Evolutionary conservation across 2,797 vertebrate species (phyloP).

Genomic region (Lycodopsis pacificus): DNA sequence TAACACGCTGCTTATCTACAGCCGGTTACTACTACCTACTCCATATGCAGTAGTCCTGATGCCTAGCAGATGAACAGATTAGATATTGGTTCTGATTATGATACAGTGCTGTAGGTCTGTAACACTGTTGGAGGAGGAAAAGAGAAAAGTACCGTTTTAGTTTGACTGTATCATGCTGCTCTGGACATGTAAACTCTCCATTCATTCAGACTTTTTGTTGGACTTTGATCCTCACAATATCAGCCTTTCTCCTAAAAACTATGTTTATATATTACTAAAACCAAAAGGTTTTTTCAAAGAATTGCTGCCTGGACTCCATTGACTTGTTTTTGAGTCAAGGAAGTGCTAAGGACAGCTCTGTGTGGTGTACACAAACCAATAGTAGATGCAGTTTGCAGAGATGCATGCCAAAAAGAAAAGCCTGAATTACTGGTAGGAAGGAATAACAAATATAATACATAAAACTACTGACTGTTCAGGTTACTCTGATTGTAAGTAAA

Average conservation of each 20-base stretch:
- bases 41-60: constrained; percentile 6
- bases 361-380: too few relatives aligned
- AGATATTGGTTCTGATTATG: constrained; percentile 2
- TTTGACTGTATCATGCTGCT: neutral
- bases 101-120: constrained; percentile 6
- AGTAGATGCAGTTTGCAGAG: neutral
- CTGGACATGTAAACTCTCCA: neutral
- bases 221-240: neutral
- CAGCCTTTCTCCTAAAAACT: neutral
- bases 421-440: neutral
- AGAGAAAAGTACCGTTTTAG: neutral
- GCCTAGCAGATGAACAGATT: constrained; percentile 41
- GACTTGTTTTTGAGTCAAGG: neutral
- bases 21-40: constrained; percentile 29
- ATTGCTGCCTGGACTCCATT: neutral
- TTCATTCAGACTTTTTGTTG: neutral
- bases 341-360: neutral
- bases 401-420: neutral
- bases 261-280: neutral
- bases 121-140: neutral
- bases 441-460: too few relatives aligned
- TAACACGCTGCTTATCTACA: constrained; percentile 49
- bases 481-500: neutral
- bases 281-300: neutral
- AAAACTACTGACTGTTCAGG: neutral